Base-by-base conservation (phyloP, 2,113 vertebrate genomes). In the Semicossyphus pulcher region DNA sequence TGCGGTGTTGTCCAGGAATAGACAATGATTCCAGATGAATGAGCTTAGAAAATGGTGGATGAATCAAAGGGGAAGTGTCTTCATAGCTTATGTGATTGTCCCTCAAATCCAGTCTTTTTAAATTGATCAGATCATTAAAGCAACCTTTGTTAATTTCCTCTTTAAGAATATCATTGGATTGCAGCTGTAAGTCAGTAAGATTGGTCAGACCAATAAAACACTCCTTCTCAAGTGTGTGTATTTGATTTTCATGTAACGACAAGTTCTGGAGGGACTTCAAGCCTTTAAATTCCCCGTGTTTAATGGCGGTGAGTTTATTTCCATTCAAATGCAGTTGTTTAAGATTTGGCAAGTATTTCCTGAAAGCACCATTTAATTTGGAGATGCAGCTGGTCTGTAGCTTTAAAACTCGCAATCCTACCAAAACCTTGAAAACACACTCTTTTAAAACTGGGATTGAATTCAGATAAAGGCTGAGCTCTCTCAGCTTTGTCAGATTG, bases 11-110 rank as follows among this genome's bases (percentile, higher is more conserved):
- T 34, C 51, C 68, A 4, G 64, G 32, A 8, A 94, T 51, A 2
- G 28, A 0, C 23, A 95, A 42, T 2, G 34, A 41, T 15, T 83
- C 60, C 5, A 95, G 80, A 9, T 15, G 74, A n/a, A 69, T 88
- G 23, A 95, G 76, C 0, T 78, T 0, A 18, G 45, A 56, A 73
- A 94, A 95, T 4, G 92, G 93, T 18, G 93, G 82, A 7, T 15
- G 0, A 2, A 5, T 0, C 25, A 91, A 39, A 29, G 16, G 4
- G 10, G 10, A 1, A 1, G 0, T 41, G 0, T 0, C 0, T 0
- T 0, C 0, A 9, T 86, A 93, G 0, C 18, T 42, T 18, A 95
- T 88, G 5, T 65, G 47, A 73, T 95, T 95, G 1, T 83, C 15
- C 6, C 58, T 80, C 26, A 95, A 53, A 47, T 89, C 64, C 0